Evolutionary conservation across 2,888 invertebrate genomes (phyloP), one percentile per base, ranked within the genome.

Genomic region (Selenia dentaria): DNA sequence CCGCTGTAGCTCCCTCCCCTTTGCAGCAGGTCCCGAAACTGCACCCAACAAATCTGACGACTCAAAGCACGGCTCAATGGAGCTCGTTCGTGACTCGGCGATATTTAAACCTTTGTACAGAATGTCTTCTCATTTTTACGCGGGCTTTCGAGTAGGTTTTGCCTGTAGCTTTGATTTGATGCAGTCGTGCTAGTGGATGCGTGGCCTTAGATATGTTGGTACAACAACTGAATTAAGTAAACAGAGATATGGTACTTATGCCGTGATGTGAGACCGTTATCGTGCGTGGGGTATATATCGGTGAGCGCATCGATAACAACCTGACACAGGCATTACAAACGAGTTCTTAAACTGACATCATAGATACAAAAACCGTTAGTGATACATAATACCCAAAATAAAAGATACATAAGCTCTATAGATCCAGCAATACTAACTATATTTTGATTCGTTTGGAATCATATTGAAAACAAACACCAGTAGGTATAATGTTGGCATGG

Each of bases 51-150:
- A 78, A 77, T 81, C 79, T 73, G 64, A 67, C 74, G 73, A 40
- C 26, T 22, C 27, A 26, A 45, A 41, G 74, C 71, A 59, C 18
- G 13, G 65, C 67, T 74, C 71, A 66, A 70, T 70, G 64, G 67
- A 73, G 74, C 67, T 73, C 18, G 18, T 18, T 78, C 79, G 76
- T 76, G 76, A 78, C 76, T 74, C 58, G 65, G 54, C 70, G 59
- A 75, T 77, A 73, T 75, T n/a, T n/a, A 78, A 78, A 76, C 71
- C 74, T 79, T 76, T 75, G 72, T 78, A 74, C 68, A 67, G 76
- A 77, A 71, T 74, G 74, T 78, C 67, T 76, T 78, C 67, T 77
- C 70, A 67, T 75, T 83, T 84, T 77, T 76, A 77, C 70, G 67
- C 70, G 59, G 64, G 57, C 60, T 70, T 70, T 64, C 67, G 69